Conservation (phyloP, 1,140 invertebrate species). For the Eciton burchellii region DNA sequence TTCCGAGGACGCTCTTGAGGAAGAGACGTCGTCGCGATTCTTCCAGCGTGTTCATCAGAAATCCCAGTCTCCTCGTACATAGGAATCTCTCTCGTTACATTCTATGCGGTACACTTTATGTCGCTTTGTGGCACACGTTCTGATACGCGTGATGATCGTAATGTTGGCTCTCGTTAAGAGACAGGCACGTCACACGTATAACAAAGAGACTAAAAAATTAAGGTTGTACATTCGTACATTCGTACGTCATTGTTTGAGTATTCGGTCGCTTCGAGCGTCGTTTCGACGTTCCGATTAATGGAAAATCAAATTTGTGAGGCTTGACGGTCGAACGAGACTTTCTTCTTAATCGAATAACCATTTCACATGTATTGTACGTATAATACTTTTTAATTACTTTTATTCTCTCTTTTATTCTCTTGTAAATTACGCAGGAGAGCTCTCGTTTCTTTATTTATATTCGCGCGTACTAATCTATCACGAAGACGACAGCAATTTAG, state of each 20-base stretch:
- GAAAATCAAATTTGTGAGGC: not conserved
- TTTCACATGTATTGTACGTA: not conserved
- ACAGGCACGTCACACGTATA: slow-evolving; percentile 25
- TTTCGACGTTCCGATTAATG: not conserved
- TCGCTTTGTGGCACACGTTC: slow-evolving; percentile 47
- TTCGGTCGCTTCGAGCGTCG: too few species aligned
- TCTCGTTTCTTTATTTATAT: too few species aligned
- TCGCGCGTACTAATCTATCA: too few species aligned
- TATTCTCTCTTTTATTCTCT: not conserved
- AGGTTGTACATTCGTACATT: not conserved
- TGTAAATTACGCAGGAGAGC: not conserved
- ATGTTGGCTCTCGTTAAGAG: slow-evolving; percentile 41
- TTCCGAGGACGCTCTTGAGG: not conserved
- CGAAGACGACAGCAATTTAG: too few species aligned
- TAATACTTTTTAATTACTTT: too few species aligned
- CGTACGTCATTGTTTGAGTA: not conserved
- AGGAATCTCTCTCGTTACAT: slow-evolving; percentile 34
- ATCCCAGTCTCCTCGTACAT: slow-evolving; percentile 28
- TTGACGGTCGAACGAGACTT: not conserved
- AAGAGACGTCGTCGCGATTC: not conserved
- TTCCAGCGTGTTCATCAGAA: not conserved
- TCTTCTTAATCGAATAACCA: not conserved
- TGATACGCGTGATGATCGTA: slow-evolving; percentile 42
- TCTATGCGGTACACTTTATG: slow-evolving; percentile 52
- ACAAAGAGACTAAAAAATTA: not conserved